Percentiles rank a stretch among this genome's conserved stretches.
These are phyloP conservation scores for Phyllopteryx taeniolatus DNA, from an alignment of 2,113 vertebrate species.

Conservation along the genomic window DNA sequence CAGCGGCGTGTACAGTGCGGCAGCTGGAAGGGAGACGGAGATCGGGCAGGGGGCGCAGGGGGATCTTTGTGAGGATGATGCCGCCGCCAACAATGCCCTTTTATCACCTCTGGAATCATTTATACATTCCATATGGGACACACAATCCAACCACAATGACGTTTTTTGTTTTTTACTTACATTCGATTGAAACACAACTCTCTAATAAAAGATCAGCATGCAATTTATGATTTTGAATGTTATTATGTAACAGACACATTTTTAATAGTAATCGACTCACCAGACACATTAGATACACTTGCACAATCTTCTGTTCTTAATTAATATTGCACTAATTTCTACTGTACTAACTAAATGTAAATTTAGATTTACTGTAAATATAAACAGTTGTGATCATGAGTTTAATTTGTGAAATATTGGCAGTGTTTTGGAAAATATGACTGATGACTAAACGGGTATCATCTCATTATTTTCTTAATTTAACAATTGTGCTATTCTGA, in stretches of 20 bases:
- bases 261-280: not conserved
- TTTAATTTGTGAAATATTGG: too few species aligned
- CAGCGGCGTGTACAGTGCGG: slow-evolving; percentile 58
- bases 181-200: slow-evolving; percentile 14
- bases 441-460: too few species aligned
- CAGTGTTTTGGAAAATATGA: too few species aligned
- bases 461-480: too few species aligned
- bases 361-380: too few species aligned
- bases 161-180: slow-evolving; percentile 4
- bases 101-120: slow-evolving; percentile 62
- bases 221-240: slow-evolving; percentile 29
- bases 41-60: slow-evolving; percentile 25
- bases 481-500: too few species aligned
- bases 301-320: not conserved
- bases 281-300: not conserved
- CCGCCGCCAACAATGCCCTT: slow-evolving; percentile 43
- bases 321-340: too few species aligned
- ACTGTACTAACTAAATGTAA: too few species aligned
- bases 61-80: slow-evolving; percentile 60
- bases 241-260: slow-evolving; percentile 8
- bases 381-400: too few species aligned
- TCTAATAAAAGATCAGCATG: slow-evolving; percentile 31
- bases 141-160: slow-evolving; percentile 33
- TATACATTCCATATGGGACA: slow-evolving; percentile 60
- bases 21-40: slow-evolving; percentile 64